Base-by-base conservation (phyloP, 2,888 invertebrate species). In the Drosophila macrothrix region DNA sequence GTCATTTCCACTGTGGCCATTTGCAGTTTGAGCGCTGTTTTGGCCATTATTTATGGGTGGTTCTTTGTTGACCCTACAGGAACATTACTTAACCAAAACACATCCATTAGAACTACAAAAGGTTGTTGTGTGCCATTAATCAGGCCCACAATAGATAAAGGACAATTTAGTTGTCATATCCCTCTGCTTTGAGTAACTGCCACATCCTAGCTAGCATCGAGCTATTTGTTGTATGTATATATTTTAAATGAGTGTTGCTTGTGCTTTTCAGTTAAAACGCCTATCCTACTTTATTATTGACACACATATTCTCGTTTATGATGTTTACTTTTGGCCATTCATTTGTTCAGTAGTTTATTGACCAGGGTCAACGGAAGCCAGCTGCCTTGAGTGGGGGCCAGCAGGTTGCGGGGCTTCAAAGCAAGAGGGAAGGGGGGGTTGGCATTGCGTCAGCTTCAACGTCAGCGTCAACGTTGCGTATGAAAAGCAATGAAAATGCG, bases 311-410 rank as follows among this genome's bases (percentile, higher is more conserved):
- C 71, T 65, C 49, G 64, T 69, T 77, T 68, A 74, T 68, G 67
- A 63, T 73, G 82, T 81, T 81, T 76, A 67, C 72, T 84, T 52
- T 52, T 55, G 50, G 76, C 64, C 46, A 39, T 64, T 54, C 69
- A 67, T 73, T 82, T 70, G 66, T 39, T 66, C 52, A 33, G 58
- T 55, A 76, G 87, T 79, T 82, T 87, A 73, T 84, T 87, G 84
- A 84, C 77, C 87, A 84, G 80, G 84, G 84, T 80, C 87, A 84
- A 87, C 84, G 84, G 87, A 87, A 87, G 84, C 80, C 65, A 64
- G 75, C 72, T 72, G 84, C 69, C 73, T 60, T 41, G 41, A 41
- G 10, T 41, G n/a, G 41, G 19, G 41, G 41, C 41, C n/a, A n/a
- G 41, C 41, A n/a, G 41, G 12, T 41, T 41, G 41, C 41, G n/a